Conservation (phyloP, 2,888 invertebrate genomes). For the Melieria crassipennis region DNA sequence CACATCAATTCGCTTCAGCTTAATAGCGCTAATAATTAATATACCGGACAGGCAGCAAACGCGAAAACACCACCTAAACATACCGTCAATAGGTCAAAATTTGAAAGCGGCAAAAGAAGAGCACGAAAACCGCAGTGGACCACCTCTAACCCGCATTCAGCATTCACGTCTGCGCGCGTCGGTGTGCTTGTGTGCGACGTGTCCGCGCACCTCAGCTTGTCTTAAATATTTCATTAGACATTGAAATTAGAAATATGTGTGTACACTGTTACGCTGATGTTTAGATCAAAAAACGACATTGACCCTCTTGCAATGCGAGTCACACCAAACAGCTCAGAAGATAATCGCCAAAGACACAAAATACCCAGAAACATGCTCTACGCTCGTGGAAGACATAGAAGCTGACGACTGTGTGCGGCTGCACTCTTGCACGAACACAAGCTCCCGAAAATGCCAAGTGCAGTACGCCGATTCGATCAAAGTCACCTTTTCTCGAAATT, state of each 20-base stretch:
- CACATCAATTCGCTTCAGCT: background rate
- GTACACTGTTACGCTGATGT: background rate
- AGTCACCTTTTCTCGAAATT: background rate
- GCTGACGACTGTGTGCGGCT: too few relatives aligned
- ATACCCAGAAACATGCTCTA: background rate
- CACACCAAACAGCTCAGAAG: background rate
- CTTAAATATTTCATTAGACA: background rate
- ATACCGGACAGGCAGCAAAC: background rate
- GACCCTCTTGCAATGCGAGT: conserved; percentile 10
- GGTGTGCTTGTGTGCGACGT: background rate
- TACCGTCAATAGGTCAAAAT: conserved; percentile 24
- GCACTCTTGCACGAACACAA: too few relatives aligned
- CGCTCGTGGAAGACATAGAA: too few relatives aligned
- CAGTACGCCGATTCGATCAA: too few relatives aligned
- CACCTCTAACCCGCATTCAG: too few relatives aligned
- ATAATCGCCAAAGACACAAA: background rate
- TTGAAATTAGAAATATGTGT: background rate
- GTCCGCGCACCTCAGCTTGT: background rate
- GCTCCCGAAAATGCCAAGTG: too few relatives aligned
- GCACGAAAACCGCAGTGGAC: background rate
- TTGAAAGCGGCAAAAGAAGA: conserved; percentile 17
- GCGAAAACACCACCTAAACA: conserved; percentile 7
- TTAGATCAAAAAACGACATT: conserved; percentile 26
- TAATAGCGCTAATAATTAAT: background rate
- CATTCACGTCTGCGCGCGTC: background rate